Evolutionary conservation across 2,113 vertebrate species (phyloP).

Genomic region (Buteo buteo): DNA sequence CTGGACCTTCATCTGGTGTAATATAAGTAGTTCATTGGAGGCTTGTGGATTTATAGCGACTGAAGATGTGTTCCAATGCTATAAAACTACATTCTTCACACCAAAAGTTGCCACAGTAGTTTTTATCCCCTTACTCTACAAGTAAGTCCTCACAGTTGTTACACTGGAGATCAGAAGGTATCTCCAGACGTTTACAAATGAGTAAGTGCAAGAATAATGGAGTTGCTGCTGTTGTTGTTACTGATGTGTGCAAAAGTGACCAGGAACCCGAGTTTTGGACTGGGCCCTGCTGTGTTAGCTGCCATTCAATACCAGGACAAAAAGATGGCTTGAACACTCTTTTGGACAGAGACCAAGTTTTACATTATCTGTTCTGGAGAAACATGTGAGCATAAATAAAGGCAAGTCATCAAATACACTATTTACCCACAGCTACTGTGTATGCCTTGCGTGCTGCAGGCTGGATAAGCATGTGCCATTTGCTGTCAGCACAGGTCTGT

Average conservation of each 20-base stretch:
- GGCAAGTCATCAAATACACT: background rate
- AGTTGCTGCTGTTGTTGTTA: background rate
- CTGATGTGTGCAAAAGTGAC: background rate
- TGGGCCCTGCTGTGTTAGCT: background rate
- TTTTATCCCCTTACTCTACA: background rate
- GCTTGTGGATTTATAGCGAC: background rate
- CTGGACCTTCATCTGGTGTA: background rate
- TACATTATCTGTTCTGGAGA: background rate
- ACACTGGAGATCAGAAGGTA: background rate
- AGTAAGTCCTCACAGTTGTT: background rate
- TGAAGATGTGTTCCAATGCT: background rate
- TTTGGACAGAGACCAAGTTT: background rate
- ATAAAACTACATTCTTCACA: background rate
- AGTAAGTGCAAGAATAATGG: background rate
- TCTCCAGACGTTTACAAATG: background rate
- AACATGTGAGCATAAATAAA: accelerated
- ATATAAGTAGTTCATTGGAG: background rate
- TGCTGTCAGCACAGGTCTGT: background rate
- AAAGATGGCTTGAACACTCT: background rate
- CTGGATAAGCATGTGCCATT: background rate
- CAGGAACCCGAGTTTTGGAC: background rate
- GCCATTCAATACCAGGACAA: background rate
- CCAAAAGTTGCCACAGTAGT: background rate
- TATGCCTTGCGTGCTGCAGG: background rate
- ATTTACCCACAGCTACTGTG: background rate